Conservation (phyloP, 1,140 invertebrate species). For the Aricia agestis region DNA sequence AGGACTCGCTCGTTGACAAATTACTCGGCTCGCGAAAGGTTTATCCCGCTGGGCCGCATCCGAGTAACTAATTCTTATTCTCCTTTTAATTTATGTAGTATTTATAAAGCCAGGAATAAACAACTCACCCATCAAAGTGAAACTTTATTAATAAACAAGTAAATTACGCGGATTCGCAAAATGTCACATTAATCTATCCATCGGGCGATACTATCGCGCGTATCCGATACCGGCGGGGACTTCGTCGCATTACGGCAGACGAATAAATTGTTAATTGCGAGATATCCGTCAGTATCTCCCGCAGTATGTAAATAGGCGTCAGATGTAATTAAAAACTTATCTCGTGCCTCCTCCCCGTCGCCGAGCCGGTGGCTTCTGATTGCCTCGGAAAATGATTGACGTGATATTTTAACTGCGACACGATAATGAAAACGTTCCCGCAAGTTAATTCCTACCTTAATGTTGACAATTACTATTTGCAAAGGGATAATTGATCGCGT, state of each 20-base stretch:
- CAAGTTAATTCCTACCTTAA: slow-evolving; percentile 58
- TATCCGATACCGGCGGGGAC: slow-evolving; percentile 32
- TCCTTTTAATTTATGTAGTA: neutral
- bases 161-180: slow-evolving; percentile 25
- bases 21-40: neutral
- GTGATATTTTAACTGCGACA: slow-evolving; percentile 59
- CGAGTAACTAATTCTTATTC: neutral
- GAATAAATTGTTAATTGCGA: slow-evolving; percentile 68
- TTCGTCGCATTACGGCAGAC: slow-evolving; percentile 60
- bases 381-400: slow-evolving; percentile 72
- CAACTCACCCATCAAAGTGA: neutral
- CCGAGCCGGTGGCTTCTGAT: slow-evolving; percentile 38
- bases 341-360: slow-evolving; percentile 52
- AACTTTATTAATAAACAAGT: slow-evolving; percentile 1
- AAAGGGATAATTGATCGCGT: slow-evolving; percentile 69
- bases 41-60: neutral
- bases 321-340: slow-evolving; percentile 73
- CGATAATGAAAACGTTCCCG: slow-evolving; percentile 67
- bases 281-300: slow-evolving; percentile 64
- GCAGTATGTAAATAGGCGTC: slow-evolving; percentile 72
- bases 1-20: neutral
- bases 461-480: slow-evolving; percentile 72
- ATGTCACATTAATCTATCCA: slow-evolving; percentile 53
- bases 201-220: slow-evolving; percentile 25
- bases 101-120: neutral